Conservation (phyloP, 2,797 vertebrate genomes). For the Halcyon smyrnensis region DNA sequence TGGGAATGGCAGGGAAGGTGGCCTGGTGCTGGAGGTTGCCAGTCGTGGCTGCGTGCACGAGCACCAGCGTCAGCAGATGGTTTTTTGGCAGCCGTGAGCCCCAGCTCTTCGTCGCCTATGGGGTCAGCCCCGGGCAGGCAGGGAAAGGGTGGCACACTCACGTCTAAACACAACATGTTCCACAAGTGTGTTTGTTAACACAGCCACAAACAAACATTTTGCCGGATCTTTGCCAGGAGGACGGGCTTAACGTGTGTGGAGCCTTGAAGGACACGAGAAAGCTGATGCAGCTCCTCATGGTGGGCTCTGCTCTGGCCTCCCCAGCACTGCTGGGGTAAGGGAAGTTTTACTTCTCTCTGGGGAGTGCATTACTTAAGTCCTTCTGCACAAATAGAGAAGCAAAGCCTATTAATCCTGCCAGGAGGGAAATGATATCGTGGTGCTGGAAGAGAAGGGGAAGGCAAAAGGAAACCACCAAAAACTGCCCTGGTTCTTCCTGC, state of each 20-base stretch:
- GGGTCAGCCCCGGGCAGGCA: not conserved
- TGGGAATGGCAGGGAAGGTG: not conserved
- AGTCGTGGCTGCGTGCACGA: not conserved
- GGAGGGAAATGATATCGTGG: not conserved
- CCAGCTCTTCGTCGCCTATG: not conserved
- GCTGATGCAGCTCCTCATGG: not conserved
- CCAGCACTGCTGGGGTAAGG: not conserved
- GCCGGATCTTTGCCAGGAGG: conserved; percentile 1
- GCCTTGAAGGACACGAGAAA: not conserved
- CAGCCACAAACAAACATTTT: conserved; percentile 24
- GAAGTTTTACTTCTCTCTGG: not conserved
- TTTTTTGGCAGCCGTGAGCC: not conserved
- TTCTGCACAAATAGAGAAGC: not conserved
- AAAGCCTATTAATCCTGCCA: not conserved
- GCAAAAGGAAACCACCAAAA: not conserved
- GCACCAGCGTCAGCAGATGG: not conserved
- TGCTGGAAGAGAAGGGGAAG: not conserved
- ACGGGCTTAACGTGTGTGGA: not conserved
- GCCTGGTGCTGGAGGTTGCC: not conserved
- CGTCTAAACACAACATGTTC: conserved; percentile 11
- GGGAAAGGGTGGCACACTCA: not conserved
- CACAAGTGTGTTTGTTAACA: conserved; percentile 18
- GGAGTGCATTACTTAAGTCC: not conserved
- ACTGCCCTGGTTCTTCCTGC: fast-evolving
- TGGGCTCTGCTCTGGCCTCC: not conserved